Conservation (phyloP, 1,140 invertebrate genomes). For the Drosophila guanche region DNA sequence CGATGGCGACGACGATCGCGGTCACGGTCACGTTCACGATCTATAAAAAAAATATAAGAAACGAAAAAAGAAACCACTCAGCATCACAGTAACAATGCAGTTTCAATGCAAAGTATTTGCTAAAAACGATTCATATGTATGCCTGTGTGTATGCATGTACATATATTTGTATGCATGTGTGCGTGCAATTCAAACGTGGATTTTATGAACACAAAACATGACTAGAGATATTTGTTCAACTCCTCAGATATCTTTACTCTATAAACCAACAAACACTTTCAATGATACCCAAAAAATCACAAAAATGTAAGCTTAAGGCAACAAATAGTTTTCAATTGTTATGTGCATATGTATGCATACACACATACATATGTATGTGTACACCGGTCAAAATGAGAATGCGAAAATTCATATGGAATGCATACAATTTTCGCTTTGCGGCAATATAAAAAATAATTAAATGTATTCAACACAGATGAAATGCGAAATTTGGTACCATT, state of each 20-base stretch:
- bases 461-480: background rate
- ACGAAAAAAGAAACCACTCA: background rate
- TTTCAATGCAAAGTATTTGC: no score
- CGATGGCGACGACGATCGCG: constrained; percentile 69
- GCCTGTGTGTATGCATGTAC: background rate
- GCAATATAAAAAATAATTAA: background rate
- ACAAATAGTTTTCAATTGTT: constrained; percentile 4
- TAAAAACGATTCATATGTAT: no score
- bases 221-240: no score
- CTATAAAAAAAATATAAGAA: constrained; percentile 13
- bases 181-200: background rate
- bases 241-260: no score
- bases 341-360: constrained; percentile 17
- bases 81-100: no score
- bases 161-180: background rate
- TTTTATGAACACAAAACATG: no score
- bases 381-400: constrained; percentile 22
- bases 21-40: constrained; percentile 68
- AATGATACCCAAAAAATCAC: background rate
- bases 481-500: background rate
- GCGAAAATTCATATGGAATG: background rate
- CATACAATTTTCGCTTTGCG: background rate
- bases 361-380: constrained; percentile 19
- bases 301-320: background rate
- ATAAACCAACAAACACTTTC: background rate